Evolutionary conservation across 2,113 vertebrate genomes (phyloP).

Genomic region (Porphyrio hochstetteri): DNA sequence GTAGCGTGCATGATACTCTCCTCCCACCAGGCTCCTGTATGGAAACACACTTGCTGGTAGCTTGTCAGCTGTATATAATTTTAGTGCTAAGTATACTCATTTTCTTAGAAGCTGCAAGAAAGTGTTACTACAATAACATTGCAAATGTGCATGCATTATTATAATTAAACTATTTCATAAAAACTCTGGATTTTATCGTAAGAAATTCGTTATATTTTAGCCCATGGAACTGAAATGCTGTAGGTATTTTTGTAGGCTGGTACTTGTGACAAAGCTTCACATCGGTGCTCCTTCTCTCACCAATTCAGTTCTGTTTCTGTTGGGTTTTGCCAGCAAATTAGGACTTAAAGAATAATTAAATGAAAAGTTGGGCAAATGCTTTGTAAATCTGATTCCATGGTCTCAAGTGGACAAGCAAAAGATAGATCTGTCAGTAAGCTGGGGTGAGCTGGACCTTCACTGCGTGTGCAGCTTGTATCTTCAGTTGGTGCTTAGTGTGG

Average conservation of each 20-base stretch:
- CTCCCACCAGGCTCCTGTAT: neutral
- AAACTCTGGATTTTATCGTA: neutral
- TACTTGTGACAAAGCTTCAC: neutral
- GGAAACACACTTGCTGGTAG: constrained; percentile 11
- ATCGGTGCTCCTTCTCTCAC: neutral
- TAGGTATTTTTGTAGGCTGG: neutral
- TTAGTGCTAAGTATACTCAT: constrained; percentile 14
- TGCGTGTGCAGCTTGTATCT: rapidly evolving
- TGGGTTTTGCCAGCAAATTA: neutral
- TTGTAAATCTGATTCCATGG: neutral
- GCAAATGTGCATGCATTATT: constrained; percentile 14
- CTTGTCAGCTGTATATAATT: constrained; percentile 41
- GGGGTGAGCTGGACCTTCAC: neutral
- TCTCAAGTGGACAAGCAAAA: neutral
- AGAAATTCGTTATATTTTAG: neutral
- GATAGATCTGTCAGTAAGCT: neutral
- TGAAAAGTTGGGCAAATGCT: neutral
- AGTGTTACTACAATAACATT: neutral
- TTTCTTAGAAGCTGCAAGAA: constrained; percentile 20
- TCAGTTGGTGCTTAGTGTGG: neutral
- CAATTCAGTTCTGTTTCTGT: neutral
- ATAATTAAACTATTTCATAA: neutral
- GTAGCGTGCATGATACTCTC: neutral
- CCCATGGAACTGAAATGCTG: neutral
- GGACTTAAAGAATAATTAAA: constrained; percentile 36